Conservation (phyloP, 1,140 invertebrate genomes). For the Drosophila triauraria region DNA sequence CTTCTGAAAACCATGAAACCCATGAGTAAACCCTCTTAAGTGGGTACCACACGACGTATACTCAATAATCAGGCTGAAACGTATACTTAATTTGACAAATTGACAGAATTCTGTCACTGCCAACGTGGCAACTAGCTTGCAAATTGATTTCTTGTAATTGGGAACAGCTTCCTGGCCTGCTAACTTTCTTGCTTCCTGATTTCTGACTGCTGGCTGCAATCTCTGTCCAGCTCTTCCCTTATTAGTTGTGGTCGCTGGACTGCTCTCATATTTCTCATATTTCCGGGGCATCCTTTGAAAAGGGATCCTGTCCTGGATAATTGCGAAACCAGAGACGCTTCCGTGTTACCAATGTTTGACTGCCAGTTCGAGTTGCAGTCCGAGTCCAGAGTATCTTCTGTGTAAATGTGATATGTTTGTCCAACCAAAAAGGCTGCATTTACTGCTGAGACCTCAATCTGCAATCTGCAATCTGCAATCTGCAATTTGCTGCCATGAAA, state of each 20-base stretch:
- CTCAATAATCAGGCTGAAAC: not conserved
- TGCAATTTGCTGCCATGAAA: slow-evolving; percentile 51
- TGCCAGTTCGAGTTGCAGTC: not conserved
- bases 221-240: not conserved
- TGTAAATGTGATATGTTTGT: not conserved
- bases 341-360: not conserved
- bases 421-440: not conserved
- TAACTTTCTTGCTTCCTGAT: not conserved
- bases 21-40: no score
- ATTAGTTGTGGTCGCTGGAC: slow-evolving; percentile 5
- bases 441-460: slow-evolving; percentile 23
- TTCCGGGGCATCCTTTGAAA: slow-evolving; percentile 9
- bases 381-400: not conserved
- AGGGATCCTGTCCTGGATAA: slow-evolving; percentile 2
- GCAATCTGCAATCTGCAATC: slow-evolving; percentile 22
- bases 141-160: slow-evolving; percentile 5
- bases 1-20: not conserved
- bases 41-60: not conserved
- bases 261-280: slow-evolving; percentile 3
- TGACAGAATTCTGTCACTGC: not conserved
- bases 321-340: slow-evolving; percentile 8
- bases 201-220: no score
- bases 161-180: not conserved
- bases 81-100: slow-evolving; percentile 1
- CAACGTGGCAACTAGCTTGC: not conserved